Base-by-base conservation (phyloP, 2,797 vertebrate species). In the Tolypeutes matacus region DNA sequence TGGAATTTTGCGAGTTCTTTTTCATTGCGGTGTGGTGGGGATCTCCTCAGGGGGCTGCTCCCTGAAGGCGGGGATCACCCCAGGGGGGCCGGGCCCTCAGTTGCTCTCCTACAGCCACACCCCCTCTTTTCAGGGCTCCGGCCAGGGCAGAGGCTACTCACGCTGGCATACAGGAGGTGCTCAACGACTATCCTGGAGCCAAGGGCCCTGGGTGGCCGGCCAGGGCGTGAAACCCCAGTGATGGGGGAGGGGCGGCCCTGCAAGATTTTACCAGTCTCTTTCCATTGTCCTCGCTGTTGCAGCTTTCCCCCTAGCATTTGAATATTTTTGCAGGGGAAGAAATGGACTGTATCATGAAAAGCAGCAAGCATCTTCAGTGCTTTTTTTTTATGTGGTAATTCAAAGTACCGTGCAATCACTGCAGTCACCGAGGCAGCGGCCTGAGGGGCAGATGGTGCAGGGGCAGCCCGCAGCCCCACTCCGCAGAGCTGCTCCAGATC, bases 241-340 rank as follows among this genome's bases (percentile, higher is more conserved):
- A 34, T 3, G 17, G 21, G 51, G 51, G 51, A 51, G 51, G 12
- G 51, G 11, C 14, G 51, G 51, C 51, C 51, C 51, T 51, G 51
- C 64, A 65, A n/a, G 13, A 17, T 13, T 64, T 65, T 17, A 65
- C 14, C 64, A 31, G 65, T 20, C 65, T 34, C 92, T 39, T 4
- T n/a, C 21, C 9, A 6, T 12, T 15, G 13, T 15, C 5, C 0
- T 7, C 72, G 18, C 5, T 0, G 56, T 12, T 0, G 56, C n/a
- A 2, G 18, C n/a, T 27, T 0, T 18, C 12, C 5, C 78, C 76
- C 73, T 5, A 18, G 25, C 29, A 7, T 0, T 31, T 5, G 10
- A 49, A 60, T 29, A 0, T 6, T 46, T 12, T 49, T 18, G 15
- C 39, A 77, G 13, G 36, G 73, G 67, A 62, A 42, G 6, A 36